Evolutionary conservation across 2,888 invertebrate species (phyloP), one percentile per base, ranked within the genome.

Genomic region (Cryptocephalus moraei): DNA sequence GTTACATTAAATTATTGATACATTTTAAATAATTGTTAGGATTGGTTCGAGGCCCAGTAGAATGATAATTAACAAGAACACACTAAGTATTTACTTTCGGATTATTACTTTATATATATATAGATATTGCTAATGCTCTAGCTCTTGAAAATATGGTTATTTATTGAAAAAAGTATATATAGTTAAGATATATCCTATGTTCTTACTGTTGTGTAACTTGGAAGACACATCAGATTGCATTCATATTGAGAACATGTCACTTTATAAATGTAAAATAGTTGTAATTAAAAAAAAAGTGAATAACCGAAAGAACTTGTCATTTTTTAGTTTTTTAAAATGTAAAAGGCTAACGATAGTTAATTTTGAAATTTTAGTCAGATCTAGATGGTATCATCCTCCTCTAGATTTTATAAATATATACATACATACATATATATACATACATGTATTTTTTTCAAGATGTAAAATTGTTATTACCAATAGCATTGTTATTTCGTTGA

Each of bases 341-440:
- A 49, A 54, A 56, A 51, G 52, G 56, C 56, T 55, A 51, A 54
- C 55, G 22, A 54, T 52, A 56, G 57, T 55, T 56, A 57, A 58
- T 58, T 59, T 58, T 57, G 55, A 53, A 55, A 58, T 55, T 55
- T 53, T 60, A 59, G 60, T 54, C 54, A 54, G 52, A 49, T 56
- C 58, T 58, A 58, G 56, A 52, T 53, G 56, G 55, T 48, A 52
- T 49, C 50, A 49, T 53, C 50, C 50, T 44, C 48, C 47, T 53
- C 60, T 61, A 60, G 60, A 59, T 61, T 61, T 61, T 60, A 56
- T 60, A 54, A 59, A 55, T 22, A 22, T 22, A 22, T 22, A 22
- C 22, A 22, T 22, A 22, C 22, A 22, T 22, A 22, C 58, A 52
- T 36, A 36, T 36, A 36, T 12, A 36, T 36, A 36, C 36, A 36